A percentile compares a stretch with the other conserved stretches of the same genome.
These are phyloP conservation scores for Cynopterus brachyotis DNA, from an alignment of 2,113 vertebrate genomes.

Conservation along the genomic window DNA sequence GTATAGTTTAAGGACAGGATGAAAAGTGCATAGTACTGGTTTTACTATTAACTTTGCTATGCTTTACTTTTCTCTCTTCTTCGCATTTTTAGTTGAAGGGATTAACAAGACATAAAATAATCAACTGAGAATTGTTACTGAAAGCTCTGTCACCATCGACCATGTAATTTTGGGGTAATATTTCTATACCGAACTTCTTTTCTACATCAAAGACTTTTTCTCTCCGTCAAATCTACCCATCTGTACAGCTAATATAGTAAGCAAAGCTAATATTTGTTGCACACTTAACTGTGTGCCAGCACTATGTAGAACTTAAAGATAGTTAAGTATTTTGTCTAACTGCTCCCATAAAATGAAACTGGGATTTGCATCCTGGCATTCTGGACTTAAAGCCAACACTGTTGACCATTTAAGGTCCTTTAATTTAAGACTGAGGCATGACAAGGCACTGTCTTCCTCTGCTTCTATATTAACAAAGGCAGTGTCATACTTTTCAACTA, in stretches of 20 bases:
- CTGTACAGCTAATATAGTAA: background rate
- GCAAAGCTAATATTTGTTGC: background rate
- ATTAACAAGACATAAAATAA: background rate
- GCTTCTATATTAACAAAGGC: background rate
- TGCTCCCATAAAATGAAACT: background rate
- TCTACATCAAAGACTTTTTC: background rate
- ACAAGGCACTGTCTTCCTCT: background rate
- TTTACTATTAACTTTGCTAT: background rate
- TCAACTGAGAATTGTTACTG: slow-evolving; percentile 18
- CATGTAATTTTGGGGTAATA: background rate
- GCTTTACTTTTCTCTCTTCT: background rate
- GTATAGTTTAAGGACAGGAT: background rate
- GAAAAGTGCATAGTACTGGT: background rate
- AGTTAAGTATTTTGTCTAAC: background rate
- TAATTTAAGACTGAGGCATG: background rate
- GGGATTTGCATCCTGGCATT: background rate
- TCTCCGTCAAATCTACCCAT: background rate
- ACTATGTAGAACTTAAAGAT: background rate
- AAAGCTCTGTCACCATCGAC: background rate
- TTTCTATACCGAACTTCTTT: background rate
- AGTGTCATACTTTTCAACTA: background rate
- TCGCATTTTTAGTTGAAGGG: background rate
- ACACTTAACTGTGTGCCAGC: background rate
- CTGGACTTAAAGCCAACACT: background rate
- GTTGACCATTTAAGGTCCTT: background rate